Conservation (phyloP, 1,140 invertebrate genomes). For the Mylabris phalerata region DNA sequence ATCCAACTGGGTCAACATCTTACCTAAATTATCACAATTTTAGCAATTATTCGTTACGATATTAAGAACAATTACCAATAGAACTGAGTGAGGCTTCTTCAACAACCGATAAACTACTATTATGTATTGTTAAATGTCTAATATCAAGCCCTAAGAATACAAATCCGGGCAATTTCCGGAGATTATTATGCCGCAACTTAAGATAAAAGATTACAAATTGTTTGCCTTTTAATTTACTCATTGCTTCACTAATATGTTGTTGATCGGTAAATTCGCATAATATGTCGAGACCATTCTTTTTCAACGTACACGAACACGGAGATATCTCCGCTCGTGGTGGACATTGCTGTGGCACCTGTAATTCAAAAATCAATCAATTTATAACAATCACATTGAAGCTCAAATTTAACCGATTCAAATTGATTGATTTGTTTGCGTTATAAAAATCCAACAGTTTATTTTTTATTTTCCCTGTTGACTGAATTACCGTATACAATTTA, state of each 20-base stretch:
- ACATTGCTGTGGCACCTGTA: conserved; percentile 55
- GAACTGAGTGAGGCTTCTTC: conserved; percentile 78
- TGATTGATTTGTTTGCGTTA: too few relatives aligned
- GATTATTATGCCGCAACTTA: conserved; percentile 73
- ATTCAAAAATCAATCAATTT: conserved; percentile 10
- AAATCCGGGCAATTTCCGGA: conserved; percentile 75
- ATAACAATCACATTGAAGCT: too few relatives aligned
- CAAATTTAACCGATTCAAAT: too few relatives aligned
- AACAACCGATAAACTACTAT: conserved; percentile 78
- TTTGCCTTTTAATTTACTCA: conserved; percentile 67
- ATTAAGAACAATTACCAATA: conserved; percentile 51
- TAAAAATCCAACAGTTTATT: too few relatives aligned
- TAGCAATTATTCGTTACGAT: not conserved
- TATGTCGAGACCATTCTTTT: conserved; percentile 79
- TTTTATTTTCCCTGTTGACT: too few relatives aligned
- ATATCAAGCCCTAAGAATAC: conserved; percentile 82
- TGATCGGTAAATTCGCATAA: conserved; percentile 77
- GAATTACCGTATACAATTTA: too few relatives aligned
- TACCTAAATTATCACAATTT: conserved; percentile 47
- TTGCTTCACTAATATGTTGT: conserved; percentile 63
- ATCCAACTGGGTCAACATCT: conserved; percentile 74
- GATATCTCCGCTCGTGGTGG: conserved; percentile 62
- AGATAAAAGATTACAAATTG: conserved; percentile 77
- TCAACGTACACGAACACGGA: conserved; percentile 73
- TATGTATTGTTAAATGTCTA: conserved; percentile 77